These are phyloP conservation scores for Onthophagus sagittarius DNA, from an alignment of 2,888 invertebrate species.

Conservation along the genomic window DNA sequence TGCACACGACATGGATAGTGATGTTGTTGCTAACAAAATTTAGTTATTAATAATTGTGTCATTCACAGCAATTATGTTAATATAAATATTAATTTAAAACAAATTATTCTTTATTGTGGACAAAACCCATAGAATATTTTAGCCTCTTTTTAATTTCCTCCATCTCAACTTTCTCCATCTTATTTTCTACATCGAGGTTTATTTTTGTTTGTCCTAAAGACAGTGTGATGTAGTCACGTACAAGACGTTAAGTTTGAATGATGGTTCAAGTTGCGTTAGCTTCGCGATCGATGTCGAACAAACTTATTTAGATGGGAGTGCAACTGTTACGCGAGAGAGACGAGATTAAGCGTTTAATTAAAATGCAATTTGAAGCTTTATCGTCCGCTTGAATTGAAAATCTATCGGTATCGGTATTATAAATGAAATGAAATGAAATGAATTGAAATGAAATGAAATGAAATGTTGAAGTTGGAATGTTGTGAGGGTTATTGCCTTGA, in stretches of 20 bases:
- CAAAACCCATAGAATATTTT: no score
- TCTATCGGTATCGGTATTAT: no score
- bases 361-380: background rate
- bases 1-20: no score
- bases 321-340: background rate
- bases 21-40: no score
- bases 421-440: no score
- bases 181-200: background rate
- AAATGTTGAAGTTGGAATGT: no score
- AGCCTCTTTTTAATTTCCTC: background rate
- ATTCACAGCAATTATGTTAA: no score
- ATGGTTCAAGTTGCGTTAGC: background rate
- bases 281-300: background rate
- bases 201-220: background rate
- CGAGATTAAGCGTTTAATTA: background rate
- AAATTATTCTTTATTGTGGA: no score
- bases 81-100: no score
- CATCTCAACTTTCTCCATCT: background rate
- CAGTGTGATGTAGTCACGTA: background rate
- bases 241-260: background rate
- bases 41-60: no score
- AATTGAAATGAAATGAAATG: no score
- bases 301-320: background rate
- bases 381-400: no score
- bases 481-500: background rate